Conservation (phyloP, 2,888 invertebrate species). For the Neocrepidodera transversa region DNA sequence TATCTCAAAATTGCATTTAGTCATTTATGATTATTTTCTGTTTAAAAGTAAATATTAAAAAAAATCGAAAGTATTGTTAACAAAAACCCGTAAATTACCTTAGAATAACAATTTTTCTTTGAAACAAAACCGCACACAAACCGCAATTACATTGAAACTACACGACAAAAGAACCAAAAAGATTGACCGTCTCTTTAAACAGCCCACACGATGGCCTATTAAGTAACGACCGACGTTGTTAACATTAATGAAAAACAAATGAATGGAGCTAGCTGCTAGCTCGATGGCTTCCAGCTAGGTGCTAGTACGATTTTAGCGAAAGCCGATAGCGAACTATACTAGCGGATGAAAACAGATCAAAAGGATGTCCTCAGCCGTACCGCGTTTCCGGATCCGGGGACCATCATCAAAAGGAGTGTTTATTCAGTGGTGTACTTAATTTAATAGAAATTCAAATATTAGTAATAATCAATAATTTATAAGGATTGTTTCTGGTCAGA, state of each 20-base stretch:
- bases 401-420: conserved; percentile 35
- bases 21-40: too few relatives aligned
- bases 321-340: conserved; percentile 34
- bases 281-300: not conserved
- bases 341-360: conserved; percentile 33
- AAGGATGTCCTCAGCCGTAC: conserved; percentile 39
- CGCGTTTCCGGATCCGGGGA: conserved; percentile 41
- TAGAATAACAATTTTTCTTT: not conserved
- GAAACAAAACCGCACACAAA: conserved; percentile 7
- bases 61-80: too few relatives aligned
- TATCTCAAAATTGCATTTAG: too few relatives aligned
- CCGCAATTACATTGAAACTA: not conserved
- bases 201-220: conserved; percentile 5
- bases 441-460: too few relatives aligned
- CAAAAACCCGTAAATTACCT: not conserved
- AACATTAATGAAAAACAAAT: conserved; percentile 18
- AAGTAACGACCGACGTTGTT: not conserved
- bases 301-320: conserved; percentile 33
- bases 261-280: not conserved
- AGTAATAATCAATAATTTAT: too few relatives aligned
- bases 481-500: too few relatives aligned
- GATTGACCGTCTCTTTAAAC: conserved; percentile 6
- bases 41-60: too few relatives aligned
- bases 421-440: conserved; percentile 33
- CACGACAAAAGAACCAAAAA: not conserved